These are phyloP conservation scores for Limosa lapponica DNA, from an alignment of 2,797 vertebrate species.

Conservation along the genomic window DNA sequence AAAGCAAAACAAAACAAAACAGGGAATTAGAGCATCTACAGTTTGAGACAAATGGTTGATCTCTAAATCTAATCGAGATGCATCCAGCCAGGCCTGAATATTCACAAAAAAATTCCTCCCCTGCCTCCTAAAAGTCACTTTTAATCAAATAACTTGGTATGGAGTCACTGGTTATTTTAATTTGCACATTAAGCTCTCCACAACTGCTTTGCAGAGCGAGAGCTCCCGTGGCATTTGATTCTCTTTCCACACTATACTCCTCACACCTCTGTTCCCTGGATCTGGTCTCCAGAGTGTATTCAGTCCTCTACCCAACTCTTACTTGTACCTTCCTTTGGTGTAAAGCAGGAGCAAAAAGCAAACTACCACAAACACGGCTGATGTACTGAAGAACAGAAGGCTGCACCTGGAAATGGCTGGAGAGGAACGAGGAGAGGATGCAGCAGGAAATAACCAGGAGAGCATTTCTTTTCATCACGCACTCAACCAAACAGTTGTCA, in stretches of 20 bases:
- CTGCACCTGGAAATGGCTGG: neutral
- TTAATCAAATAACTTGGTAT: neutral
- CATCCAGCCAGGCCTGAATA: neutral
- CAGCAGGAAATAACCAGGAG: neutral
- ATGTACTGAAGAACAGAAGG: neutral
- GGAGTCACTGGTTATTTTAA: neutral
- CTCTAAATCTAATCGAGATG: neutral
- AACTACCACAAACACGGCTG: neutral
- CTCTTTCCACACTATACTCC: neutral
- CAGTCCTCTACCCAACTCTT: neutral
- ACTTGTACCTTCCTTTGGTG: neutral
- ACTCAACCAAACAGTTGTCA: neutral
- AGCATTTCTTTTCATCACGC: neutral
- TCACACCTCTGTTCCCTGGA: neutral
- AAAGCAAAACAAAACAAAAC: neutral
- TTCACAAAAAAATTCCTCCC: neutral
- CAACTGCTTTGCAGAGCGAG: neutral
- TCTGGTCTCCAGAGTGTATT: accelerated
- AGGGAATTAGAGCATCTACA: neutral
- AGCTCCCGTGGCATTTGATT: neutral
- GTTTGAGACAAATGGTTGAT: neutral
- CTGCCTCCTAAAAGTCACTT: neutral
- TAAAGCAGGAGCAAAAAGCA: neutral
- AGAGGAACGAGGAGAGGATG: neutral
- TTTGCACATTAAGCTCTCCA: neutral